A percentile compares a stretch with the other conserved stretches of the same genome.
These are phyloP conservation scores for Pogonophryne albipinna DNA, from an alignment of 2,797 vertebrate genomes.

Conservation along the genomic window DNA sequence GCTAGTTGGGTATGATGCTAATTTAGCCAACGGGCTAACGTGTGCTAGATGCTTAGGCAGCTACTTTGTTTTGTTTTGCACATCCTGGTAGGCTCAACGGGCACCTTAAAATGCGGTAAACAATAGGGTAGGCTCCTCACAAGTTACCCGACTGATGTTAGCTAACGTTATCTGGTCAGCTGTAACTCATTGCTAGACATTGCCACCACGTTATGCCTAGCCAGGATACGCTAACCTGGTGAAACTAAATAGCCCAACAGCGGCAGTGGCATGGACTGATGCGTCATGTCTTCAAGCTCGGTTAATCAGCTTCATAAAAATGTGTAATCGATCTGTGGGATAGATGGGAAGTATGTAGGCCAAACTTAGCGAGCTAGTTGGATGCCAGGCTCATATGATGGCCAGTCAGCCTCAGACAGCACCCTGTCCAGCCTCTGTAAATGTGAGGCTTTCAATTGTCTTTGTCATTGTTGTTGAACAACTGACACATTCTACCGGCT, in stretches of 20 bases:
- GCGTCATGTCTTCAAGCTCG: conserved; percentile 59
- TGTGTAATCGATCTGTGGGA: conserved; percentile 74
- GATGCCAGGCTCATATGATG: conserved; percentile 56
- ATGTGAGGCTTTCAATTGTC: conserved; percentile 37
- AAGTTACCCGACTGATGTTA: background rate
- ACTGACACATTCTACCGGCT: conserved; percentile 24
- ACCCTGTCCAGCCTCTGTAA: conserved; percentile 27
- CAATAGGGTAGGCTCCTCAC: background rate
- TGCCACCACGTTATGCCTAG: conserved; percentile 44
- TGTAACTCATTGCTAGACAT: conserved; percentile 22
- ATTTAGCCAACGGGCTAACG: conserved; percentile 61
- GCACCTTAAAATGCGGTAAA: conserved; percentile 3
- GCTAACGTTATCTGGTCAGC: background rate
- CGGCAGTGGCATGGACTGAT: conserved; percentile 41
- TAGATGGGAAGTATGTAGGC: conserved; percentile 72
- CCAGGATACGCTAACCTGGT: conserved; percentile 14
- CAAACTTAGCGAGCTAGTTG: conserved; percentile 68
- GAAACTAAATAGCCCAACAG: conserved; percentile 44
- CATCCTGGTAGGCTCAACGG: conserved; percentile 33
- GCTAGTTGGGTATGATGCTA: conserved; percentile 59
- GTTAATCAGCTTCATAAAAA: conserved; percentile 66
- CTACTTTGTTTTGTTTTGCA: conserved; percentile 68
- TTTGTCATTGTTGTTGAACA: conserved; percentile 40
- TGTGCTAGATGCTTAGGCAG: conserved; percentile 33
- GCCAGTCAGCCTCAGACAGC: conserved; percentile 39